Evolutionary conservation across 2,113 vertebrate genomes (phyloP).

Genomic region (Solenodon paradoxus): DNA sequence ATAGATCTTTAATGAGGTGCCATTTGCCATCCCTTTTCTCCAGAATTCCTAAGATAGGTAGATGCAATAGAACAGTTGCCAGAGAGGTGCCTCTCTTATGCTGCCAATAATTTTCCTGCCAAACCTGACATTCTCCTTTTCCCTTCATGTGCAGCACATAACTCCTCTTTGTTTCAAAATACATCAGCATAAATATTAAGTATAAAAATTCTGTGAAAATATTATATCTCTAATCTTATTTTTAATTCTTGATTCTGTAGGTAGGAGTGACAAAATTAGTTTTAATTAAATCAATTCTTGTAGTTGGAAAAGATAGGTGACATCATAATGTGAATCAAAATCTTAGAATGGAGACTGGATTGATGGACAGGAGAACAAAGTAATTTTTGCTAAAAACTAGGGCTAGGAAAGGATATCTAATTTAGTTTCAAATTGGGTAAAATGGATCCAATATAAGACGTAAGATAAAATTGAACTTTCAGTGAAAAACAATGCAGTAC

Average conservation of each 20-base stretch:
- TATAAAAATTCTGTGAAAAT: not conserved
- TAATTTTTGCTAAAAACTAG: constrained; percentile 46
- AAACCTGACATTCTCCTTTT: not conserved
- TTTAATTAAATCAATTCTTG: constrained; percentile 27
- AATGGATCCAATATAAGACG: no score
- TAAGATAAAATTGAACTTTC: no score
- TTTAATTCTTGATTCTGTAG: constrained; percentile 23
- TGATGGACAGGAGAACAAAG: not conserved
- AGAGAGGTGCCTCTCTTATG: not conserved
- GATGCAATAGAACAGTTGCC: not conserved
- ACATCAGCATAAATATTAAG: not conserved
- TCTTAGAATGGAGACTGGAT: not conserved
- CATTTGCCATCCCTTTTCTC: not conserved
- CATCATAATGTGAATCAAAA: not conserved
- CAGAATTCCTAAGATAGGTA: not conserved
- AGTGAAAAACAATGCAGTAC: no score
- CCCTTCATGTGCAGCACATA: not conserved
- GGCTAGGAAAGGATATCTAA: constrained; percentile 54
- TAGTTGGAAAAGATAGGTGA: constrained; percentile 37
- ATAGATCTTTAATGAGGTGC: not conserved
- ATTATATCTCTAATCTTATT: not conserved
- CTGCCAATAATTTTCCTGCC: not conserved
- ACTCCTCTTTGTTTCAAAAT: not conserved
- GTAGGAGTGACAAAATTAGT: constrained; percentile 25
- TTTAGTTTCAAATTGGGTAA: constrained; percentile 24